Conservation (phyloP, 2,797 vertebrate species). For the Oreortyx pictus region DNA sequence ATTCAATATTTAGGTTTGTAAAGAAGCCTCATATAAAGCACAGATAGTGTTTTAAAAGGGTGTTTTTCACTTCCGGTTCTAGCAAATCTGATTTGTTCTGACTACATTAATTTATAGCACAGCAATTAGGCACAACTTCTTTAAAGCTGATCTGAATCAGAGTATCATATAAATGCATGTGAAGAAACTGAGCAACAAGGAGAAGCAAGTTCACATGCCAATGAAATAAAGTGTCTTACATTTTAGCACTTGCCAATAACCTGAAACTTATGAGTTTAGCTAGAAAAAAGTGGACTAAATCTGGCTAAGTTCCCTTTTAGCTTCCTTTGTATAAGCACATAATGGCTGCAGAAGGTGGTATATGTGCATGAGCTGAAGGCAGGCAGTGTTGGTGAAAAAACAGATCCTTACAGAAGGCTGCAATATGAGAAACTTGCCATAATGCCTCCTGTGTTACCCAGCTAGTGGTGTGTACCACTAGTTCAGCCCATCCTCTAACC, state of each 20-base stretch:
- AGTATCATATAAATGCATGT: not conserved
- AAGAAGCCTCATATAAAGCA: not conserved
- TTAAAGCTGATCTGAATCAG: not conserved
- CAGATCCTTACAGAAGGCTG: not conserved
- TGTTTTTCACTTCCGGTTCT: conserved; percentile 6
- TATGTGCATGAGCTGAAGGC: not conserved
- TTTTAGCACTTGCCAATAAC: not conserved
- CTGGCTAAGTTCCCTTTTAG: not conserved
- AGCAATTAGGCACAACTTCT: not conserved
- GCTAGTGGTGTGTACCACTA: not conserved
- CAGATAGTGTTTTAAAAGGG: not conserved
- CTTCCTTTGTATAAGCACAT: not conserved
- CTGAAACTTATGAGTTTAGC: not conserved
- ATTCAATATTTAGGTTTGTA: not conserved
- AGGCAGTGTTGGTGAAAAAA: not conserved
- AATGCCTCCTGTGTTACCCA: not conserved
- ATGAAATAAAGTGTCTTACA: not conserved
- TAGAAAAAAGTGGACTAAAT: not conserved
- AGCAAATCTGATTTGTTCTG: not conserved
- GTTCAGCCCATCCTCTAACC: not conserved
- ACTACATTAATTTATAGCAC: not conserved
- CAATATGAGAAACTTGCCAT: not conserved
- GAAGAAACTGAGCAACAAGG: not conserved
- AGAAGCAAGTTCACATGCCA: not conserved
- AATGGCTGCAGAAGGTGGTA: accelerated